A percentile compares a stretch with the other conserved stretches of the same genome.
phyloP scores from a whole-genome alignment of 2,888 invertebrate genomes.

The Dendrolimus houi region DNA sequence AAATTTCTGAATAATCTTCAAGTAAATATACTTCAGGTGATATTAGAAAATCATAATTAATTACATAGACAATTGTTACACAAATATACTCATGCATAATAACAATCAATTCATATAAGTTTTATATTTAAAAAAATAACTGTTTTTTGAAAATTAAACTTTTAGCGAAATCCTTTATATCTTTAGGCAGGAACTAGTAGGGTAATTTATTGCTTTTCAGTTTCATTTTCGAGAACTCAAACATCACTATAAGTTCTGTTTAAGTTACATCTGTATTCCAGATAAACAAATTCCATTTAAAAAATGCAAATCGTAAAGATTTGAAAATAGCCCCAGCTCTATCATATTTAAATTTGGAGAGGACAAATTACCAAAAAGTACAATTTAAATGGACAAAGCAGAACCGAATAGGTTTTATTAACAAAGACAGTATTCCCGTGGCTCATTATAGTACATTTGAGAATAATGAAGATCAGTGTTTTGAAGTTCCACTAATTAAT shows the following conservation, averaged over 20 bases:
- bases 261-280: constrained; percentile 22
- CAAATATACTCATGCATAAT: too few species aligned
- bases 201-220: background rate
- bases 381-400: constrained; percentile 44
- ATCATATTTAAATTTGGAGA: constrained; percentile 33
- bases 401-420: constrained; percentile 24
- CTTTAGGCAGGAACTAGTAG: too few species aligned
- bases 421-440: constrained; percentile 27
- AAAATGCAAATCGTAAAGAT: constrained; percentile 28
- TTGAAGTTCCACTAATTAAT: constrained; percentile 18
- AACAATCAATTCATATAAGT: too few species aligned
- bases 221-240: background rate
- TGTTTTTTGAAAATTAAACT: too few species aligned
- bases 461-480: constrained; percentile 29
- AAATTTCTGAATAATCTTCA: too few species aligned
- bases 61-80: too few species aligned
- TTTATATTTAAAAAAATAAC: too few species aligned
- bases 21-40: too few species aligned
- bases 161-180: too few species aligned
- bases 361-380: constrained; percentile 34
- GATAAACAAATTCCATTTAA: constrained; percentile 39
- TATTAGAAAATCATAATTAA: too few species aligned
- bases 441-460: constrained; percentile 36
- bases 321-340: constrained; percentile 36
- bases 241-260: too few species aligned